A percentile compares a stretch with the other conserved stretches of the same genome.
These are phyloP conservation scores for Neoascia interrupta DNA, from an alignment of 2,888 invertebrate species.

Conservation along the genomic window DNA sequence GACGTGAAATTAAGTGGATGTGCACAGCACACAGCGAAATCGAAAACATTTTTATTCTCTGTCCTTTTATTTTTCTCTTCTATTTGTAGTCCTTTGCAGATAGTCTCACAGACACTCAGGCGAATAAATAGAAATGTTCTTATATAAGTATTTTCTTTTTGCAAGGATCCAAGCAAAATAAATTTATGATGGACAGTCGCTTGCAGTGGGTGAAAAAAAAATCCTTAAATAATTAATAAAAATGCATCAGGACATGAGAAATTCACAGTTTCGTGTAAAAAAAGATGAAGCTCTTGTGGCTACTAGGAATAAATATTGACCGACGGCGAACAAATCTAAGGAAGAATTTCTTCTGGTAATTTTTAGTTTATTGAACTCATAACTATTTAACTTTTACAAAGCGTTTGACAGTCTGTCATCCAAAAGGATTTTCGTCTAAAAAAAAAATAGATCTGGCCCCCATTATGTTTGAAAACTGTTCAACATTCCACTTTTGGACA, in stretches of 20 bases:
- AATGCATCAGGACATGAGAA: constrained; percentile 50
- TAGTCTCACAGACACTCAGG: constrained; percentile 53
- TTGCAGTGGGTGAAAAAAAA: constrained; percentile 16
- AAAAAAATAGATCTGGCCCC: no score
- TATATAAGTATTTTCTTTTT: constrained; percentile 46
- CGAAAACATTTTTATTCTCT: constrained; percentile 1
- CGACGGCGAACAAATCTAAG: no score
- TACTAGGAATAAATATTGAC: no score
- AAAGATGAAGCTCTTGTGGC: no score
- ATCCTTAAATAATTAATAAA: constrained; percentile 56
- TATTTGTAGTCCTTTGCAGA: constrained; percentile 2
- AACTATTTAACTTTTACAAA: no score
- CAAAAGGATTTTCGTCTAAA: no score
- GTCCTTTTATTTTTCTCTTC: no score
- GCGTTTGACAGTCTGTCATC: no score
- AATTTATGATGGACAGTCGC: constrained; percentile 47
- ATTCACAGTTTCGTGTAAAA: constrained; percentile 54
- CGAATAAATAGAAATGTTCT: constrained; percentile 59
- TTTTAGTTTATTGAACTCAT: no score
- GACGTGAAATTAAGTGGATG: constrained; percentile 56
- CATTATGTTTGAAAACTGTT: no score
- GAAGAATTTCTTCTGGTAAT: no score
- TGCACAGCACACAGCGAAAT: constrained; percentile 20
- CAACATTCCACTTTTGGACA: no score
- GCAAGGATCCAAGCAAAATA: constrained; percentile 16